Evolutionary conservation across 2,888 invertebrate genomes (phyloP).

Genomic region (Cephus nigrinus): DNA sequence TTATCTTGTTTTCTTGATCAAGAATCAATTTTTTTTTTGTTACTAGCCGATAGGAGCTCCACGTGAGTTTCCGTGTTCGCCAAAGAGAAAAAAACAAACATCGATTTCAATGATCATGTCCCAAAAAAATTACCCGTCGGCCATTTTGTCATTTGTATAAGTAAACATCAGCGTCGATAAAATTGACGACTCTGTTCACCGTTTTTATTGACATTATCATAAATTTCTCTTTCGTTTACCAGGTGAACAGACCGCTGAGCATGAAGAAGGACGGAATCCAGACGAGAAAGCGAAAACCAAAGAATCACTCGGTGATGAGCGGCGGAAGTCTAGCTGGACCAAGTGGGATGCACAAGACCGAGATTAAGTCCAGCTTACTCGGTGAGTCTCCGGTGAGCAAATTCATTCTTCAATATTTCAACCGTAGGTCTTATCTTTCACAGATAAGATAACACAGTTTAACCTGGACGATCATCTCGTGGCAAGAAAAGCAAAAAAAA

Average conservation of each 20-base stretch:
- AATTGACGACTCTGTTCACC: neutral
- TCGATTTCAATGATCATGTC: neutral
- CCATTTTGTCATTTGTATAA: neutral
- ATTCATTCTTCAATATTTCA: conserved; percentile 15
- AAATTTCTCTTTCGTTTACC: conserved; percentile 45
- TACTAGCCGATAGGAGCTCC: neutral
- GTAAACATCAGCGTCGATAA: neutral
- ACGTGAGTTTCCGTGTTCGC: neutral
- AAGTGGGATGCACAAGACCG: conserved; percentile 59
- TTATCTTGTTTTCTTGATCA: neutral
- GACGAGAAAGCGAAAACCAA: conserved; percentile 94
- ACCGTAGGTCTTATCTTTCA: neutral
- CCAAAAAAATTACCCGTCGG: neutral
- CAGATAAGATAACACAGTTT: neutral
- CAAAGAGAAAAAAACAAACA: neutral
- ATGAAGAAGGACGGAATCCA: conserved; percentile 99
- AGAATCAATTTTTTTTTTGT: neutral
- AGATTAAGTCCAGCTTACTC: conserved; percentile 61
- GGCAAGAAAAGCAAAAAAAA: too few species aligned
- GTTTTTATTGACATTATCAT: neutral
- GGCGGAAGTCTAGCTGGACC: conserved; percentile 49
- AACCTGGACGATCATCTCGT: too few species aligned
- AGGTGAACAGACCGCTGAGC: conserved; percentile 94
- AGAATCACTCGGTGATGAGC: conserved; percentile 67
- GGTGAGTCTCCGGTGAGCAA: conserved; percentile 64